Evolutionary conservation across 1,140 invertebrate species (phyloP).

Genomic region (Procambarus virginalis): DNA sequence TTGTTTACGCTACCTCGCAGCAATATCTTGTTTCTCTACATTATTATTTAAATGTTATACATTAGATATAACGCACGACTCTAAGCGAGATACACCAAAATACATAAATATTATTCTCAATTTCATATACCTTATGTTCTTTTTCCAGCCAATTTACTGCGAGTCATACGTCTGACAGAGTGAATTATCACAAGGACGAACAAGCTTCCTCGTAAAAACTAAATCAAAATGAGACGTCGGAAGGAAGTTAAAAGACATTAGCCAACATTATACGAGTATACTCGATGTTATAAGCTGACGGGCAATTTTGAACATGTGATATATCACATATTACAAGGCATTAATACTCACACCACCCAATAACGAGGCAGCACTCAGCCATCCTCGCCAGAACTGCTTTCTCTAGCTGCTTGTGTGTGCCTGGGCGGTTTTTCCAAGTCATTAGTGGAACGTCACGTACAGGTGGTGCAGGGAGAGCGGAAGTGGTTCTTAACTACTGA

Average conservation of each 20-base stretch:
- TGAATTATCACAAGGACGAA: no score
- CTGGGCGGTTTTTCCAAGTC: background rate
- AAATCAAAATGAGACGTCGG: no score
- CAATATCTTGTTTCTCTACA: no score
- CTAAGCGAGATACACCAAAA: no score
- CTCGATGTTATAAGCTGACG: background rate
- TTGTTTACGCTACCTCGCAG: no score
- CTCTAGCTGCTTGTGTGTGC: background rate
- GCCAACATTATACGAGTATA: background rate
- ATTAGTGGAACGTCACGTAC: conserved; percentile 17
- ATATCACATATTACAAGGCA: background rate
- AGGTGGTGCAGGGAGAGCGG: background rate
- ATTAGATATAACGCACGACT: no score
- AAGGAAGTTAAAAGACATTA: background rate
- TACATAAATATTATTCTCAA: no score
- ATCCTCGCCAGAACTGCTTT: background rate
- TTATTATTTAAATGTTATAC: no score
- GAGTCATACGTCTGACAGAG: no score
- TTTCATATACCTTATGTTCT: no score
- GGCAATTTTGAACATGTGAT: background rate
- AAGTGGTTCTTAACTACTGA: conserved; percentile 36
- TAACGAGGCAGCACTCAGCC: background rate
- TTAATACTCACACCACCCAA: background rate
- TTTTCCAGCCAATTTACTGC: no score
- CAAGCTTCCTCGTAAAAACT: no score